phyloP scores from a whole-genome alignment of 2,113 vertebrate species.

The Stigmatopora nigra region DNA sequence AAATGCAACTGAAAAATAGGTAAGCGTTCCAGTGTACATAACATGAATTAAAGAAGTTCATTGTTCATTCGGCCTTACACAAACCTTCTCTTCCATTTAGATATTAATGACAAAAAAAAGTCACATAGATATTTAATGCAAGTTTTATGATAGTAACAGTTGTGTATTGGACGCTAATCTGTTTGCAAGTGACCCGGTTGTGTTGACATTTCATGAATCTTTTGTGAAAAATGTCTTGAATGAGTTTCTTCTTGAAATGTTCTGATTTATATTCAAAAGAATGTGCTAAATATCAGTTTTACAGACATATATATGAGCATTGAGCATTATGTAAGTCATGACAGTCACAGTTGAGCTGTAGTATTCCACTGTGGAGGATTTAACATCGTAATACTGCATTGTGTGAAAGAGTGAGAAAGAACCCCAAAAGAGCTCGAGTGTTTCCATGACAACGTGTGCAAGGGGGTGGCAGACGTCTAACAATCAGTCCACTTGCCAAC shows the following conservation, averaged over 20 bases:
- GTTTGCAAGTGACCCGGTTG: too few relatives aligned
- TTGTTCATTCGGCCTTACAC: too few relatives aligned
- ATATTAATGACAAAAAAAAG: too few relatives aligned
- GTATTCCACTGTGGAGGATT: constrained; percentile 39
- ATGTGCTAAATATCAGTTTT: too few relatives aligned
- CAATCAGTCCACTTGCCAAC: constrained; percentile 43
- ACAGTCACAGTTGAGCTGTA: constrained; percentile 50
- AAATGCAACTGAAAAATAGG: too few relatives aligned
- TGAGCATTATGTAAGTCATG: constrained; percentile 49
- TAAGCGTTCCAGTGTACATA: too few relatives aligned
- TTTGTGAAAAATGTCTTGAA: not conserved
- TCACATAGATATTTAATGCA: too few relatives aligned
- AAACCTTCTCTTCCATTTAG: too few relatives aligned
- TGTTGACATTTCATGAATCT: not conserved
- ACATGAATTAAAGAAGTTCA: too few relatives aligned
- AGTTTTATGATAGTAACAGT: too few relatives aligned
- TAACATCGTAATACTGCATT: constrained; percentile 57
- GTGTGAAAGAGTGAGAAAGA: constrained; percentile 32
- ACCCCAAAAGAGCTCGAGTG: constrained; percentile 54
- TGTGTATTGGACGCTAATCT: too few relatives aligned
- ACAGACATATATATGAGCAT: not conserved
- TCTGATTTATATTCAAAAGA: too few relatives aligned
- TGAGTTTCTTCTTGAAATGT: not conserved
- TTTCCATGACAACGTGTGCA: constrained; percentile 76
- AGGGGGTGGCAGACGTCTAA: constrained; percentile 62